Evolutionary conservation across 2,113 vertebrate species (phyloP), one percentile per base, ranked within the genome.

Genomic region (Lanius ludovicianus): DNA sequence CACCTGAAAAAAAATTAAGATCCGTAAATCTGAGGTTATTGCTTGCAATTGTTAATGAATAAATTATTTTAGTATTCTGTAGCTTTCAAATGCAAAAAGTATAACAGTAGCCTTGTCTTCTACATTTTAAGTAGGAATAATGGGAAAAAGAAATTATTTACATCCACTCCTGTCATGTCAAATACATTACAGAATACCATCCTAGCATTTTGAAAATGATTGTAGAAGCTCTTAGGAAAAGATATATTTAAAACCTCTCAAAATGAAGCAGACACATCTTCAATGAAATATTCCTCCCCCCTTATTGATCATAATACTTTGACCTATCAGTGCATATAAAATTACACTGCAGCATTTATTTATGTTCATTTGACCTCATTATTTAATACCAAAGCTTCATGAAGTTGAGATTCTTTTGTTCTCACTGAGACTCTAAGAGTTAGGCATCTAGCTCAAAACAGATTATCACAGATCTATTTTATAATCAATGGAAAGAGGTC

Each of bases 1-100:
- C 56, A 90, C 35, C 31, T 53, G 64, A 95, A 95, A 94, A 92
- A 86, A 69, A 52, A 60, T 91, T 90, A 88, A 84, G 84, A 67
- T 86, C 24, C 41, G 68, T 92, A 70, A 74, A 94, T 84, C 39
- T 84, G 23, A 85, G 27, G 22, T 70, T 88, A 56, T 46, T 83
- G 17, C n/a, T 91, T 94, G 47, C 19, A 81, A 64, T 44, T 88
- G 19, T 73, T 86, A 37, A 27, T 53, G 64, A 96, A 86, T 74
- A 73, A 90, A 84, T 60, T 83, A 88, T 50, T 74, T 21, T 28
- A 49, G 49, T 67, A 57, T 83, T 85, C 30, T 47, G 15, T 62
- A 67, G 69, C 33, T 95, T 91, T 91, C 35, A 91, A 89, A 80
- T 7, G 55, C 15, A 73, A 60, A 33, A 91, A 52, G 4, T 75